phyloP scores from a whole-genome alignment of 1,140 invertebrate genomes.

The Bombyx mandarina region DNA sequence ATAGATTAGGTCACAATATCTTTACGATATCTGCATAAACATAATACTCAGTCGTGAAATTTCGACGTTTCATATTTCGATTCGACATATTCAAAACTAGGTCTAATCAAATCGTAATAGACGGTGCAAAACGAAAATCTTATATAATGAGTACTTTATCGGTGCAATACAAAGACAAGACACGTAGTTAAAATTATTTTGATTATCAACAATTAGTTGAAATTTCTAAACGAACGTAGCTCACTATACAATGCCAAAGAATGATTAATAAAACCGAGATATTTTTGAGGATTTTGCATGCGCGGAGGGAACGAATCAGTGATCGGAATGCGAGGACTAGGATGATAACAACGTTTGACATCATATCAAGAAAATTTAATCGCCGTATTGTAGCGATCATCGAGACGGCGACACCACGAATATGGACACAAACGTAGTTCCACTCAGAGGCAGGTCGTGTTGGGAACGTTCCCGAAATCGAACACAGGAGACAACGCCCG shows the following conservation, averaged over 20 bases:
- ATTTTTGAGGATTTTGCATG: conserved; percentile 20
- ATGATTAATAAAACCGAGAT: conserved; percentile 37
- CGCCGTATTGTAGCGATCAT: too few relatives aligned
- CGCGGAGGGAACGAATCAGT: conserved; percentile 28
- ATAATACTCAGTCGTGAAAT: conserved; percentile 39
- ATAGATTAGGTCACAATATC: conserved; percentile 65
- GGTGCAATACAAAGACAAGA: too few relatives aligned
- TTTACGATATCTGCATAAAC: conserved; percentile 33
- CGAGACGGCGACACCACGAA: too few relatives aligned
- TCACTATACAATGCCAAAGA: conserved; percentile 69
- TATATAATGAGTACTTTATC: too few relatives aligned
- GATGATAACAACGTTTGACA: conserved; percentile 20
- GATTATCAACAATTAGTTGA: conserved; percentile 8
- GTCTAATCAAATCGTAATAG: too few relatives aligned
- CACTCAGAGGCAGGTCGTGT: too few relatives aligned
- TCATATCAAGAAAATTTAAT: conserved; percentile 20
- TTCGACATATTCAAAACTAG: too few relatives aligned
- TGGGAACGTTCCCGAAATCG: too few relatives aligned
- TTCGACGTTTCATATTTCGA: too few relatives aligned
- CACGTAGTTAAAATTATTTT: too few relatives aligned
- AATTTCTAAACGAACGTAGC: conserved; percentile 44
- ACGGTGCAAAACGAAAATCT: not conserved
- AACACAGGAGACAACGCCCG: too few relatives aligned
- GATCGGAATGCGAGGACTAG: conserved; percentile 35
- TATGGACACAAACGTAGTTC: too few relatives aligned